Evolutionary conservation across 2,888 invertebrate species (phyloP).

Genomic region (Cremastobaeus sp.): DNA sequence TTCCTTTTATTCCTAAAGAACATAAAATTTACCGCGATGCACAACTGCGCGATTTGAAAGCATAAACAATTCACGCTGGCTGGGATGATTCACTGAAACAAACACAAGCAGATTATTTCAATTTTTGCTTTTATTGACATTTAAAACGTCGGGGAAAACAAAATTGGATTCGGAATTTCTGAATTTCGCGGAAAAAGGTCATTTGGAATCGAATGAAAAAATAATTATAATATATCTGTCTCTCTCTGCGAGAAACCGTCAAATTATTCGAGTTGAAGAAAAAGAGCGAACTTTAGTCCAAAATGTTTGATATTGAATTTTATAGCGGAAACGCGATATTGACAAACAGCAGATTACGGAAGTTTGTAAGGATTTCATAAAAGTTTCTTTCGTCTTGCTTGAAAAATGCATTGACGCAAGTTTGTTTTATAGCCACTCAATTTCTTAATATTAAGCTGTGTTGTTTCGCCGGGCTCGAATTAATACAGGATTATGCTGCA

Average conservation of each 20-base stretch:
- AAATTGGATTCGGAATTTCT: no score
- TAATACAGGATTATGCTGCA: constrained; percentile 11
- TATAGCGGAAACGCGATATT: constrained; percentile 22
- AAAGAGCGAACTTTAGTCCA: constrained; percentile 2
- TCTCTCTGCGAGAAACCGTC: no score
- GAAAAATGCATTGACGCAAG: constrained; percentile 4
- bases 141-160: constrained; percentile 1
- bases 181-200: no score
- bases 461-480: constrained; percentile 1
- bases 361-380: constrained; percentile 36
- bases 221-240: no score
- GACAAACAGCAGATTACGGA: constrained; percentile 31
- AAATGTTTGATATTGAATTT: constrained; percentile 38
- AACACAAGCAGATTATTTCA: constrained; percentile 6
- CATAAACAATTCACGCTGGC: constrained; percentile 34
- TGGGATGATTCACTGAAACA: constrained; percentile 40
- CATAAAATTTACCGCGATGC: constrained; percentile 34
- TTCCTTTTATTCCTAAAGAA: constrained; percentile 33
- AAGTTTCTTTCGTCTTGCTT: constrained; percentile 25
- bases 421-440: constrained; percentile 29
- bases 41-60: constrained; percentile 28
- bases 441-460: constrained; percentile 16
- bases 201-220: no score
- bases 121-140: constrained; percentile 1
- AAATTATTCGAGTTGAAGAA: no score